phyloP scores from a whole-genome alignment of 2,113 vertebrate genomes.

The Oncorhynchus nerka region DNA sequence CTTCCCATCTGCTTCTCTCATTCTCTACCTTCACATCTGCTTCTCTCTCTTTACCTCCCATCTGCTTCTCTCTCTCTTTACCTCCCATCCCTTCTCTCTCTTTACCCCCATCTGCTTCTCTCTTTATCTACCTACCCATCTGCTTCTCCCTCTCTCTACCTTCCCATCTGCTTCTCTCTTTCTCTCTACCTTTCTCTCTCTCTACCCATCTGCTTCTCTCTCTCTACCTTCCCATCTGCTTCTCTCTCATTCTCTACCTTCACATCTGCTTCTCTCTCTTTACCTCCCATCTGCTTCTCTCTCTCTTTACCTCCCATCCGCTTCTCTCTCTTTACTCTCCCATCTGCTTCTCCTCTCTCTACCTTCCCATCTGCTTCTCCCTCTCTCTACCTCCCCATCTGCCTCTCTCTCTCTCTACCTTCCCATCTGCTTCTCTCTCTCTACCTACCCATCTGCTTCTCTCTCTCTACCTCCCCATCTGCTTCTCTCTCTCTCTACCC shows the following conservation, averaged over 20 bases:
- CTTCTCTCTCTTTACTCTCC: background rate
- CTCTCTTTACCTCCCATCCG: background rate
- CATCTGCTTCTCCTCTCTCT: background rate
- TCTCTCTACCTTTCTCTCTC: too few relatives aligned
- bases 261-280: background rate
- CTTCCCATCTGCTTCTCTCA: background rate
- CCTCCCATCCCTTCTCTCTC: background rate
- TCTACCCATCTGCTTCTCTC: too few relatives aligned
- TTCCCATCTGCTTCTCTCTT: background rate
- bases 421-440: background rate
- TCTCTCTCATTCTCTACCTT: background rate
- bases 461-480: background rate
- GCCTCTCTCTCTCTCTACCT: background rate
- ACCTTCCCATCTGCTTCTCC: conserved; percentile 13
- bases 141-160: background rate
- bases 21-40: background rate
- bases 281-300: too few relatives aligned
- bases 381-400: background rate
- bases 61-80: conserved; percentile 1
- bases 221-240: too few relatives aligned
- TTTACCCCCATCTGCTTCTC: background rate
- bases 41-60: background rate
- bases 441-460: background rate
- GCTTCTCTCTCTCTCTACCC: background rate
- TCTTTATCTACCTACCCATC: background rate